Base-by-base conservation (phyloP, 2,888 invertebrate genomes). In the Euplexia lucipara region DNA sequence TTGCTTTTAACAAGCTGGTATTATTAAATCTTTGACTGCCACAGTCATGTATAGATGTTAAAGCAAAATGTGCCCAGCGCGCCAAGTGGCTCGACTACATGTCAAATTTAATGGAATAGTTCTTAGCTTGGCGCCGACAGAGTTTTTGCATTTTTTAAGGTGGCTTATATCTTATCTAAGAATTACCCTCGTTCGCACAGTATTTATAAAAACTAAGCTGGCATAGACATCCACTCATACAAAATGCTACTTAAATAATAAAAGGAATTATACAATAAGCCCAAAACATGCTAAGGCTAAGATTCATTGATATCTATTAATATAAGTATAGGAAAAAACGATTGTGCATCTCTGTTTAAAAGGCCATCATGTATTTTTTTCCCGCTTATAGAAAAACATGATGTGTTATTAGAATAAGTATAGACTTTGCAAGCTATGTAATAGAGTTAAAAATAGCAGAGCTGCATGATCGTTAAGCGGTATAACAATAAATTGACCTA, bases 191-290 rank as follows among this genome's bases (percentile, higher is more conserved):
- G 1, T 41, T 7, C 16, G 5, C 8, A 3, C 35, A 39, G 0
- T 3, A 12, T 4, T 1, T 18, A 30, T 22, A 16, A 32, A 70
- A 56, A 26, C 44, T 51, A 5, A 9, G 14, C 42, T 3, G 3
- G 2, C 0, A 52, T 20, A 26, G 37, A 37, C 30, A 20, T 34
- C 20, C 16, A 53, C 10, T 54, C 49, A 35, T 48, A 70, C 59
- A 60, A 60, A 58, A 70, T 75, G 42, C 32, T 41, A 75, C 51
- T 70, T 75, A 56, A 75, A 57, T 44, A 20, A 44, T 49, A 35
- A 49, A 53, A 12, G 52, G 35, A 49, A 60, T 32, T 59, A 41
- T 35, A 68, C 18, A 32, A 41, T 47, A 75, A 58, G 57, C 57
- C 44, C 47, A 44, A 39, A 34, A 51, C 39, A 59, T 54, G 58